phyloP scores from a whole-genome alignment of 2,888 invertebrate genomes.

The Xestobium rufovillosum region DNA sequence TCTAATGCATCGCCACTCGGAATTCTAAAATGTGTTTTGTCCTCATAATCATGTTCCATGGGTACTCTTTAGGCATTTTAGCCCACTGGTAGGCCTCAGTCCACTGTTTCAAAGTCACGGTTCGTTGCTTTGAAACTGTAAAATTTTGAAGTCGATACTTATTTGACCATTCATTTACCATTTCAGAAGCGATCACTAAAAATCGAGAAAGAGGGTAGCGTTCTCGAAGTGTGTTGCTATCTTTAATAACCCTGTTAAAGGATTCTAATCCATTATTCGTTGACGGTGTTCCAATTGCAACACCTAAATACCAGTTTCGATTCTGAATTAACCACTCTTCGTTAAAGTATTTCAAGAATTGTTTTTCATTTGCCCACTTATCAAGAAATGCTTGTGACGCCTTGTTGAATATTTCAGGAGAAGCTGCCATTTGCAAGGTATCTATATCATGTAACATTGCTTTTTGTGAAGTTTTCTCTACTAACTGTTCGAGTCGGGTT shows the following conservation, averaged over 20 bases:
- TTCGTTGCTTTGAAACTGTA: conserved; percentile 5
- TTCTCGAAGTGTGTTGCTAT: no score
- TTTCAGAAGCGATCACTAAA: conserved; percentile 8
- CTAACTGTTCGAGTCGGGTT: conserved; percentile 9
- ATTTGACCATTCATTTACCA: conserved; percentile 4
- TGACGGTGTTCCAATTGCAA: conserved; percentile 8
- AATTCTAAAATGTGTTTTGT: conserved; percentile 5
- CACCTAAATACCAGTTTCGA: conserved; percentile 7
- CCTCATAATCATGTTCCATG: conserved; percentile 5
- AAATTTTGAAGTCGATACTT: conserved; percentile 3
- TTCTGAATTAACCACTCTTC: no score
- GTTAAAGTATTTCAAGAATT: conserved; percentile 5
- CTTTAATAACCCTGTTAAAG: no score
- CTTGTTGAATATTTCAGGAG: conserved; percentile 5
- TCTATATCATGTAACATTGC: no score
- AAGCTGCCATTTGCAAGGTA: conserved; percentile 4
- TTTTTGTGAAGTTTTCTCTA: no score
- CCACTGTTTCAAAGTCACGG: conserved; percentile 8
- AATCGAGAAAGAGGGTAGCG: conserved; percentile 9
- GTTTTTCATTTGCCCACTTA: conserved; percentile 5
- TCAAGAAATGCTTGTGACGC: conserved; percentile 6
- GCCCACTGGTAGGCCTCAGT: conserved; percentile 10
- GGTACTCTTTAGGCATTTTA: no score
- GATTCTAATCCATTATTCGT: no score
- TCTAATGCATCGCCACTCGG: conserved; percentile 8